Conservation (phyloP, 1,140 invertebrate species). For the Ephestia elutella region DNA sequence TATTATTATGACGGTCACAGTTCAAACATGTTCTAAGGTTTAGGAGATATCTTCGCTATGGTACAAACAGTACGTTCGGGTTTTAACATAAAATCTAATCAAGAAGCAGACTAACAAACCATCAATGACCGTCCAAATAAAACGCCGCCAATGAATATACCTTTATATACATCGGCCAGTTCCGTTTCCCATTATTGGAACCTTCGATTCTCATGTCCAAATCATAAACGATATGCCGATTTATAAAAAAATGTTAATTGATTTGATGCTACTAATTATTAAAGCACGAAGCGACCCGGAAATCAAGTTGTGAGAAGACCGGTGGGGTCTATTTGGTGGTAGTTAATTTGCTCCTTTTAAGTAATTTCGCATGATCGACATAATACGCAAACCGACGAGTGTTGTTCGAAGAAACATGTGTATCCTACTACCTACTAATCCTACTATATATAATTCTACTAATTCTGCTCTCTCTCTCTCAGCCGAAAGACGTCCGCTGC, state of each 20-base stretch:
- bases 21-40: no score
- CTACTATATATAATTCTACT: no score
- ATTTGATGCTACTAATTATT: constrained; percentile 18
- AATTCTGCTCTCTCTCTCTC: no score
- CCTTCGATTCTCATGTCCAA: constrained; percentile 24
- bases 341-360: background rate
- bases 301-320: constrained; percentile 3
- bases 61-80: no score
- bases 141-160: background rate
- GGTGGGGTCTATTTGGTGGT: background rate
- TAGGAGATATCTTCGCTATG: no score
- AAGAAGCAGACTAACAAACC: background rate
- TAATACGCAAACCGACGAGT: no score
- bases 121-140: background rate
- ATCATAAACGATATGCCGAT: constrained; percentile 22
- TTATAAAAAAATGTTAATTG: constrained; percentile 27
- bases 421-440: background rate
- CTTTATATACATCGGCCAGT: constrained; percentile 13
- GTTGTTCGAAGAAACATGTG: no score
- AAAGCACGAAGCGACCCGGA: constrained; percentile 6
- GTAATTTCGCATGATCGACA: no score
- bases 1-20: no score
- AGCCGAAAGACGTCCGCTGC: no score
- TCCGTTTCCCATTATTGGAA: constrained; percentile 20
- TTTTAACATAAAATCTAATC: background rate